Conservation (phyloP, 2,888 invertebrate genomes). For the Sinohyriopsis cumingii region DNA sequence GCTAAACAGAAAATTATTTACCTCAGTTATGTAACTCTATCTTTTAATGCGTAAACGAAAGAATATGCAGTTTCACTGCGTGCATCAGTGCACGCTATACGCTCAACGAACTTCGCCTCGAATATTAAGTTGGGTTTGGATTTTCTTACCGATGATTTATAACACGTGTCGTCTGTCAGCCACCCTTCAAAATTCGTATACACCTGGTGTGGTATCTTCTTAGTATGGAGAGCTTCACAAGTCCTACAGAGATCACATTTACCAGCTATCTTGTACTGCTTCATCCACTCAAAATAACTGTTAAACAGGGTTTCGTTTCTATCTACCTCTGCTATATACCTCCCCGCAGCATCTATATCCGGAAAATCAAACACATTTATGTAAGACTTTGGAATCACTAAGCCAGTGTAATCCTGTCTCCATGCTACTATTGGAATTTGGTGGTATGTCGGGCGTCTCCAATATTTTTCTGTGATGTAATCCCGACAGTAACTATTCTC, state of each 20-base stretch:
- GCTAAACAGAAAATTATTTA: too few relatives aligned
- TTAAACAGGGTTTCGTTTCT: slow-evolving; percentile 9
- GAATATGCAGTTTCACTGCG: too few relatives aligned
- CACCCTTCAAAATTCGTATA: slow-evolving; percentile 10
- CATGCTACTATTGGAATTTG: not conserved
- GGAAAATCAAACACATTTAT: slow-evolving; percentile 9
- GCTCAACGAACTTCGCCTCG: too few relatives aligned
- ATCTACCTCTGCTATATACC: slow-evolving; percentile 6
- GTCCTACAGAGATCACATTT: not conserved
- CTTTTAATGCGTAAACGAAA: too few relatives aligned
- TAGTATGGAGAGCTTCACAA: slow-evolving; percentile 4
- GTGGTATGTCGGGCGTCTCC: not conserved
- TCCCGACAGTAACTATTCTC: slow-evolving; percentile 9
- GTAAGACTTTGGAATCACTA: slow-evolving; percentile 7
- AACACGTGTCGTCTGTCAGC: too few relatives aligned
- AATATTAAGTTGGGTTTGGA: too few relatives aligned
- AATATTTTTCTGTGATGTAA: slow-evolving; percentile 14
- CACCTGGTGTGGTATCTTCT: not conserved
- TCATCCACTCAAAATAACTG: slow-evolving; percentile 12
- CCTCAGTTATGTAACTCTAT: too few relatives aligned
- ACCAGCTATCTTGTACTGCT: not conserved
- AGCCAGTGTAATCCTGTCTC: slow-evolving; percentile 5
- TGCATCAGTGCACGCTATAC: too few relatives aligned
- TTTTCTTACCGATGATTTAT: too few relatives aligned
- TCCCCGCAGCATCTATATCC: slow-evolving; percentile 2